Conservation (phyloP, 2,888 invertebrate species). For the Heliconius hortense region DNA sequence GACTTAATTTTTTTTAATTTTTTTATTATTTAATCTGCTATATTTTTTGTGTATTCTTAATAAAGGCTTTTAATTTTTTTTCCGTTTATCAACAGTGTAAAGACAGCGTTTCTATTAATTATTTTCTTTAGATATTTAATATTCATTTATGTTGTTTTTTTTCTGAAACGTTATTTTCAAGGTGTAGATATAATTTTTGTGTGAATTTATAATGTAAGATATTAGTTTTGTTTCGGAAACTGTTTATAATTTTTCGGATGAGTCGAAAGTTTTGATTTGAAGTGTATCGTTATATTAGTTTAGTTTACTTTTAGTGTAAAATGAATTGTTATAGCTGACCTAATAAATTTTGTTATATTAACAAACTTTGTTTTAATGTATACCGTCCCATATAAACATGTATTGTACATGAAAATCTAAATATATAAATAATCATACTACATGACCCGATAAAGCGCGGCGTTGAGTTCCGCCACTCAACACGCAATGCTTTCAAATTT, state of each 20-base stretch:
- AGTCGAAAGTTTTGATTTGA: constrained; percentile 60
- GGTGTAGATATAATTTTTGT: constrained; percentile 7
- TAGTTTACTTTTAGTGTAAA: constrained; percentile 45
- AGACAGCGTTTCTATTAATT: background rate
- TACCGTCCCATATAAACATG: too few species aligned
- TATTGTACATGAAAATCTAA: too few species aligned
- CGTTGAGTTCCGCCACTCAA: too few species aligned
- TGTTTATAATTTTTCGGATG: constrained; percentile 44
- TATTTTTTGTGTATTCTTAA: background rate
- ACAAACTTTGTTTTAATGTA: constrained; percentile 48
- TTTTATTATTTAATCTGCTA: constrained; percentile 5
- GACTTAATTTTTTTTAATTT: too few species aligned
- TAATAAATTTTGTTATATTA: constrained; percentile 74
- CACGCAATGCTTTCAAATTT: too few species aligned
- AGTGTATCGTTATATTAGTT: constrained; percentile 48
- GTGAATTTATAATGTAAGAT: constrained; percentile 7
- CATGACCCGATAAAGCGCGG: too few species aligned
- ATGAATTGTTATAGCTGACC: constrained; percentile 57
- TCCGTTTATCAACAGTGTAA: background rate
- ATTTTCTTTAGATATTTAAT: background rate
- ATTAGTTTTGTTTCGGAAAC: background rate
- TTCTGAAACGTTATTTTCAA: background rate
- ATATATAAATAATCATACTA: too few species aligned
- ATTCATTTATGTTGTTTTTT: background rate
- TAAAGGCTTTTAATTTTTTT: background rate